A percentile compares a stretch with the other conserved stretches of the same genome.
These are phyloP conservation scores for Phrynocephalus versicolor DNA, from an alignment of 2,113 vertebrate genomes.

Conservation along the genomic window DNA sequence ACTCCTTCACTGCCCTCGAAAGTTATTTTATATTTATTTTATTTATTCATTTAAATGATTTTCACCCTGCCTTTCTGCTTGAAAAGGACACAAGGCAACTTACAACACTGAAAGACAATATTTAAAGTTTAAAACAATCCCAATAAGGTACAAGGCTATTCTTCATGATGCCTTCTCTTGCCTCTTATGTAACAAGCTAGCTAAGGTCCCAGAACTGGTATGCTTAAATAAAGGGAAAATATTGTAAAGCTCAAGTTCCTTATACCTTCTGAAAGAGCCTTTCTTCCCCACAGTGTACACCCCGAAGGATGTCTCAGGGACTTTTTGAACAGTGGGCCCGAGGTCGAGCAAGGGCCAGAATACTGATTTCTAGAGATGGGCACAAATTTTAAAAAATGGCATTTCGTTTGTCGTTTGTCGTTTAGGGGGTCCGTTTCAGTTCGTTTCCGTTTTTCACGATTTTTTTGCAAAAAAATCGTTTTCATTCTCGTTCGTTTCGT, in stretches of 20 bases:
- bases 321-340: background rate
- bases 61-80: no score
- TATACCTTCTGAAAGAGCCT: background rate
- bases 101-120: no score
- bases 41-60: no score
- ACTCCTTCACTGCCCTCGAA: background rate
- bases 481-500: no score
- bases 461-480: no score
- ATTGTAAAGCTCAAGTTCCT: background rate
- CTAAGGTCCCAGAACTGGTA: background rate
- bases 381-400: no score
- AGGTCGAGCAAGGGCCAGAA: background rate
- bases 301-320: background rate
- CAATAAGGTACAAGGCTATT: background rate
- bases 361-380: background rate
- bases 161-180: background rate
- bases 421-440: no score
- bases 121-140: no score
- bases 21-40: no score
- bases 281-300: background rate
- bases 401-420: no score
- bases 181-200: background rate
- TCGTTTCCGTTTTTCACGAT: no score
- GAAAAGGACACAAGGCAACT: no score
- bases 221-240: background rate